These are phyloP conservation scores for Andrena praecox DNA, from an alignment of 2,888 invertebrate species.

Conservation along the genomic window DNA sequence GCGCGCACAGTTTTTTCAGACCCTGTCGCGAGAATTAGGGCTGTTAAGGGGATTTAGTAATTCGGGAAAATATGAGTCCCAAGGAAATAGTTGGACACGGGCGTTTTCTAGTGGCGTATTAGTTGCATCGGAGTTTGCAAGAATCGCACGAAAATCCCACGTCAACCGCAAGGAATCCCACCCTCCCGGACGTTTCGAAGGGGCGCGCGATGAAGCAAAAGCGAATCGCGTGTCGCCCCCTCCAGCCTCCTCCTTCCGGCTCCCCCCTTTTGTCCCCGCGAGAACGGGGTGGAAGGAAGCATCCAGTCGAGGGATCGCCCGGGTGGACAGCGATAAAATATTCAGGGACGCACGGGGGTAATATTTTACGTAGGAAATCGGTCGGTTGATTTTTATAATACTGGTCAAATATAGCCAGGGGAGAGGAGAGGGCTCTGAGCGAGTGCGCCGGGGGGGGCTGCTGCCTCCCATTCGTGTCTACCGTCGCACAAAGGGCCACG, in stretches of 20 bases:
- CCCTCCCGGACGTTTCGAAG: conserved; percentile 19
- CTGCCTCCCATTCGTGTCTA: conserved; percentile 76
- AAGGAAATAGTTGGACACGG: background rate
- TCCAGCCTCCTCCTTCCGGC: conserved; percentile 48
- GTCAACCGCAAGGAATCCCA: conserved; percentile 37
- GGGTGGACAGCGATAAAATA: conserved; percentile 84
- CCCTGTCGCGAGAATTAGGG: background rate
- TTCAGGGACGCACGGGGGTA: conserved; percentile 83
- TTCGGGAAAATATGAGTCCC: background rate
- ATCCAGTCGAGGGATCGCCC: conserved; percentile 58
- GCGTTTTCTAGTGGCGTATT: background rate
- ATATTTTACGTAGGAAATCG: conserved; percentile 85
- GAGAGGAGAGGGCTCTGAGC: conserved; percentile 70
- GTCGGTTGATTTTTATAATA: conserved; percentile 85
- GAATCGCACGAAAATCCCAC: conserved; percentile 22
- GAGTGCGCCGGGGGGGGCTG: conserved; percentile 50
- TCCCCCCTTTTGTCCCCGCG: conserved; percentile 51
- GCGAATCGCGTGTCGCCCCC: conserved; percentile 43
- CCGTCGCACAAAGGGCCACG: conserved; percentile 83
- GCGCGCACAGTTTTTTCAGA: too few relatives aligned
- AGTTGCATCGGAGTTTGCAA: background rate
- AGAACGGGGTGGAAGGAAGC: conserved; percentile 52
- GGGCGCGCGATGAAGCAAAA: conserved; percentile 61
- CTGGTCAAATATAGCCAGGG: conserved; percentile 85
- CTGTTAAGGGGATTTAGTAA: background rate